phyloP scores from a whole-genome alignment of 2,797 vertebrate genomes.

The Sphenodon punctatus region DNA sequence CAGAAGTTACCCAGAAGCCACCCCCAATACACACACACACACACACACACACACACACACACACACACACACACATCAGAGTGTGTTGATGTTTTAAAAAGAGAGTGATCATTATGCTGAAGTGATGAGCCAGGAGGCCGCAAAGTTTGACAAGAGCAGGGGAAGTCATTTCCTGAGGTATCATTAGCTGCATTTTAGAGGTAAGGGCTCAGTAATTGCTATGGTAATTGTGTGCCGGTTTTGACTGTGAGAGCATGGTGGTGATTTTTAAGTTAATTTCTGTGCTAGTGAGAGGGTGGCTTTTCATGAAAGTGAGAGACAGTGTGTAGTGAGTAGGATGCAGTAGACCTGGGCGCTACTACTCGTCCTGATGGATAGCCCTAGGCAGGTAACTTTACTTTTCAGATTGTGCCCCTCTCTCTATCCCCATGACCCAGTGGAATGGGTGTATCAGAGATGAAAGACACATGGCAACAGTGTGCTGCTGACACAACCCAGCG shows the following conservation, averaged over 20 bases:
- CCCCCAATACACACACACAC: not conserved
- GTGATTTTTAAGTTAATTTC: conserved; percentile 37
- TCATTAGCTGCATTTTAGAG: conserved; percentile 52
- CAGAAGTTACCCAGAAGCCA: conserved; percentile 42
- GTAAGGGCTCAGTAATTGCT: conserved; percentile 48
- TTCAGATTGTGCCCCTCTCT: no score
- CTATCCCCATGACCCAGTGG: no score
- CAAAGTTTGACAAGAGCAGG: conserved; percentile 59
- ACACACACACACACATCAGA: no score
- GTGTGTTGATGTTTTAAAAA: not conserved
- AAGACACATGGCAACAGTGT: no score
- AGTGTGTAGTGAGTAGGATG: rapidly evolving
- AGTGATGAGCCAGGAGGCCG: conserved; percentile 55
- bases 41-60: no score
- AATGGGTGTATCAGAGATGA: no score
- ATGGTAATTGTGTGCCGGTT: conserved; percentile 54
- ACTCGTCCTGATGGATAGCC: no score
- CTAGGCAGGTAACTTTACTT: no score
- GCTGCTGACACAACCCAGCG: no score
- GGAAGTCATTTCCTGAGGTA: conserved; percentile 50
- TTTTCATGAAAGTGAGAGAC: not conserved
- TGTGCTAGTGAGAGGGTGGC: not conserved
- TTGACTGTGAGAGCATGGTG: conserved; percentile 22
- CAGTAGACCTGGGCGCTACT: not conserved
- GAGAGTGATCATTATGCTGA: conserved; percentile 36